Conservation (phyloP, 2,797 vertebrate species). For the Fistularia tabacaria region DNA sequence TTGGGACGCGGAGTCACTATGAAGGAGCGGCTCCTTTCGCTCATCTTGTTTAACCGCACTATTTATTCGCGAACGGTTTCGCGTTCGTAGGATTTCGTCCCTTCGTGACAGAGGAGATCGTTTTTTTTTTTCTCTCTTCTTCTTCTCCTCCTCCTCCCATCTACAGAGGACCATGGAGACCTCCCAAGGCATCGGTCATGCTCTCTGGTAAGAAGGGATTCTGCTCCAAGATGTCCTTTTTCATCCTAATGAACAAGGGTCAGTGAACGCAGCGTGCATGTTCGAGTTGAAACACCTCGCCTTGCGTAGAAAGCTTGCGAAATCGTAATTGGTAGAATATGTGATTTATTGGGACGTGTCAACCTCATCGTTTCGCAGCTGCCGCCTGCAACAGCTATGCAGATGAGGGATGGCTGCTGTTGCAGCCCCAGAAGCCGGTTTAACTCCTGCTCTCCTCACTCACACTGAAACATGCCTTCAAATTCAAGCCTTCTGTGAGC, state of each 20-base stretch:
- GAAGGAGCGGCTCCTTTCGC: constrained; percentile 15
- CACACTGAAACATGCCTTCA: constrained; percentile 11
- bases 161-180: constrained; percentile 57
- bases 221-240: constrained; percentile 47
- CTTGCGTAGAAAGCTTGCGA: too few species aligned
- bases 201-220: constrained; percentile 60
- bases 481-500: not conserved
- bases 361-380: constrained; percentile 9
- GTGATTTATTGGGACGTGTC: not conserved
- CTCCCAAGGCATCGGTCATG: constrained; percentile 64
- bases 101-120: not conserved
- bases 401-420: constrained; percentile 31
- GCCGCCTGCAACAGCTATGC: constrained; percentile 21
- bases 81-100: not conserved
- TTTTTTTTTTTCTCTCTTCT: not conserved
- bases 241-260: constrained; percentile 16
- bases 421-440: too few species aligned
- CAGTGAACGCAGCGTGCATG: not conserved
- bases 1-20: constrained; percentile 36
- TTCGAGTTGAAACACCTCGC: too few species aligned
- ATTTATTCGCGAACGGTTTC: too few species aligned
- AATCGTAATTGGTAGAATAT: too few species aligned
- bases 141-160: constrained; percentile 2
- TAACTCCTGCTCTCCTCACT: constrained; percentile 10
- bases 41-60: not conserved